Evolutionary conservation across 2,888 invertebrate species (phyloP).

Genomic region (Mellilla xanthometata): DNA sequence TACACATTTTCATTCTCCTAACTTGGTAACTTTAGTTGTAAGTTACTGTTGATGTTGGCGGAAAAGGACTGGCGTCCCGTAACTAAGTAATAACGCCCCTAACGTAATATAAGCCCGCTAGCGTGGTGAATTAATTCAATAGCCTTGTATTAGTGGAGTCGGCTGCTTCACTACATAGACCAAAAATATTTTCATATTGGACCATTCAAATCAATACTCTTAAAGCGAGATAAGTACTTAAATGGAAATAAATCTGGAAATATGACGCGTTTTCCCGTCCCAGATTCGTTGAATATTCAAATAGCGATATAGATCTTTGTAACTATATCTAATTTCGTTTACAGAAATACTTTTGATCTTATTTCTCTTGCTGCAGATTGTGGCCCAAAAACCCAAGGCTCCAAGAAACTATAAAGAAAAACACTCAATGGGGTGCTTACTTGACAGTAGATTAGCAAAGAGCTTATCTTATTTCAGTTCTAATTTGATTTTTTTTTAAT

Average conservation of each 20-base stretch:
- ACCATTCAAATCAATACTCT: too few species aligned
- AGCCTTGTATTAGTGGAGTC: conserved; percentile 15
- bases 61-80: conserved; percentile 3
- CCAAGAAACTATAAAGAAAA: too few species aligned
- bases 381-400: too few species aligned
- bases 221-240: too few species aligned
- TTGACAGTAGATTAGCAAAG: too few species aligned
- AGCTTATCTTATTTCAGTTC: too few species aligned
- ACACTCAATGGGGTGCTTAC: too few species aligned
- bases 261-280: conserved; percentile 7
- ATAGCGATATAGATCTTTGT: conserved; percentile 32
- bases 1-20: not conserved
- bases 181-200: too few species aligned
- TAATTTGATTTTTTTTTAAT: too few species aligned
- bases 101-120: conserved; percentile 15
- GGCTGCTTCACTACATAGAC: too few species aligned
- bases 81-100: conserved; percentile 11
- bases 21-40: conserved; percentile 4
- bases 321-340: not conserved
- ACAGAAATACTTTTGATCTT: conserved; percentile 39
- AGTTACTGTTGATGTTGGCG: conserved; percentile 1
- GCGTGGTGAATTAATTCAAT: conserved; percentile 17
- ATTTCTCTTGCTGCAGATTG: too few species aligned
- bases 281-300: conserved; percentile 45
- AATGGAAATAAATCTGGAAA: not conserved